Base-by-base conservation (phyloP, 2,888 invertebrate species). In the Ormyrus rosae region DNA sequence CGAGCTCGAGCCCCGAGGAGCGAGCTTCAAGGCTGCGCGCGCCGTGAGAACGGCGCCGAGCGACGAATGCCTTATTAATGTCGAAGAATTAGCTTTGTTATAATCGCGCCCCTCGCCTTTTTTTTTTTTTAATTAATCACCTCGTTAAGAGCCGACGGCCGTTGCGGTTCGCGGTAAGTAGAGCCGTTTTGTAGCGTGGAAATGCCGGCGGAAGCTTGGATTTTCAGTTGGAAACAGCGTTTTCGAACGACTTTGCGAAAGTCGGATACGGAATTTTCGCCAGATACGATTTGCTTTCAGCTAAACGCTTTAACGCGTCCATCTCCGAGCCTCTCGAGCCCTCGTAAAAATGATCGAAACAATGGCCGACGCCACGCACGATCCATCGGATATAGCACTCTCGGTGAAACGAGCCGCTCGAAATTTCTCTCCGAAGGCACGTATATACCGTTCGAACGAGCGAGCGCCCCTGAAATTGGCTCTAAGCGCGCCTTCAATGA, bases 1-100 rank as follows among this genome's bases (percentile, higher is more conserved):
- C 34, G 34, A 34, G 34, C 2, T 2, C 34, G 34, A 34, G 34
- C 34, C 34, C 2, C 0, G 34, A 34, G 34, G 34, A 34, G 34
- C 53, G 65, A 53, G 51, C 48, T 65, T 79, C 74, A 69, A 74
- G 73, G 70, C 74, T 70, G 70, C 70, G 70, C 78, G 60, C 8
- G 60, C 65, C 48, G 56, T 19, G 45, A 48, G 34, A 34, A 34
- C 13, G n/a, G 7, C 13, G 64, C 11, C 2, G 55, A 11, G 68
- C 68, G 76, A 53, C 46, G 69, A 51, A 60, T 63, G 69, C 76
- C 7, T 55, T 46, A 76, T 76, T 55, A 75, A 75, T 55, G 69
- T 34, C 6, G n/a, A 51, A n/a, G 63, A 65, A 78, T 78, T 78
- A 78, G 58, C 50, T 71, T 71, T 63, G 53, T 71, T 55, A 19